Conservation (phyloP, 2,113 vertebrate species). For the Petrocephalus microphthalmus region DNA sequence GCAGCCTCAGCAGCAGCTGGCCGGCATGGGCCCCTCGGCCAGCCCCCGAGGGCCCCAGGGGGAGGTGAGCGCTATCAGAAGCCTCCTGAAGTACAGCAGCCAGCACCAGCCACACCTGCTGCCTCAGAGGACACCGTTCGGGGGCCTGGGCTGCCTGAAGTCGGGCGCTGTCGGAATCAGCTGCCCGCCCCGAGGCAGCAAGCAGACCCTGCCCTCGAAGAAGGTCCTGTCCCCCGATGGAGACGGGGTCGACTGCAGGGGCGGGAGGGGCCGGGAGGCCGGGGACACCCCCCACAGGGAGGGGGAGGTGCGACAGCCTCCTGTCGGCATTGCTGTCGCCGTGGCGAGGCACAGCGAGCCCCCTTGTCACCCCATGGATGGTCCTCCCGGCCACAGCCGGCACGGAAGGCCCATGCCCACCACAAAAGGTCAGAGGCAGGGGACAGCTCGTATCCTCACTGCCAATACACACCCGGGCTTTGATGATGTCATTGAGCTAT, state of each 20-base stretch:
- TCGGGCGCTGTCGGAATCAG: conserved; percentile 61
- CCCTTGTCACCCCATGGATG: conserved; percentile 61
- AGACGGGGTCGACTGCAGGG: conserved; percentile 80
- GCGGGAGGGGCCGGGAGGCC: conserved; percentile 68
- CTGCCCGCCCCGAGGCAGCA: conserved; percentile 79
- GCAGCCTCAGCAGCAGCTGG: conserved; percentile 48
- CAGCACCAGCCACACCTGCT: conserved; percentile 83
- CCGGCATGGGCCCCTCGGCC: conserved; percentile 47
- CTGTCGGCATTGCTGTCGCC: conserved; percentile 87
- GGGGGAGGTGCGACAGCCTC: conserved; percentile 85
- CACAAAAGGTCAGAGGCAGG: conserved; percentile 66
- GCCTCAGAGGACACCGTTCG: conserved; percentile 81
- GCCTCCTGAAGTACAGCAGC: conserved; percentile 88
- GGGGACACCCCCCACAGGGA: conserved; percentile 68
- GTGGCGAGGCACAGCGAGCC: conserved; percentile 86
- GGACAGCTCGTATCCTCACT: not conserved
- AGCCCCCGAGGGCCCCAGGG: conserved; percentile 61
- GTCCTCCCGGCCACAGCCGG: conserved; percentile 50
- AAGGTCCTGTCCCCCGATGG: conserved; percentile 65
- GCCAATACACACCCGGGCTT: not conserved
- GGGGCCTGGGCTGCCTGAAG: conserved; percentile 77
- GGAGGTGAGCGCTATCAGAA: conserved; percentile 89
- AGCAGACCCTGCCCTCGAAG: conserved; percentile 55
- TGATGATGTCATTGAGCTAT: not conserved
- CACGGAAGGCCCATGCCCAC: conserved; percentile 67